phyloP scores from a whole-genome alignment of 2,888 invertebrate species.

The Drosophila quinaria region DNA sequence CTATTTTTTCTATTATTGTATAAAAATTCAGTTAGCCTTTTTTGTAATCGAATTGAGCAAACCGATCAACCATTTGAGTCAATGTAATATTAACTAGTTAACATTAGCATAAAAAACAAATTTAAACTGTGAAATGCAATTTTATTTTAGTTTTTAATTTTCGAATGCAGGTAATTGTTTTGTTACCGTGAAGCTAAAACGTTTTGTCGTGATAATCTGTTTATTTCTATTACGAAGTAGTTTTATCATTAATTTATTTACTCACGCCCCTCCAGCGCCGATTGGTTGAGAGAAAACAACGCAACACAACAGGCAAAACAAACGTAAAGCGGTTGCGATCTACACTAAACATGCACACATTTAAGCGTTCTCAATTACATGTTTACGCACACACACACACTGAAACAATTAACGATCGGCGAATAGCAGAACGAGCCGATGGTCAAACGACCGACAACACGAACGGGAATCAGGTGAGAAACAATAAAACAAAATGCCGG shows the following conservation, averaged over 20 bases:
- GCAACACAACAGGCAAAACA: conserved; percentile 26
- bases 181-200: neutral
- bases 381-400: conserved; percentile 5
- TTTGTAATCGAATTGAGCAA: too few relatives aligned
- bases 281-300: conserved; percentile 51
- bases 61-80: neutral
- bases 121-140: neutral
- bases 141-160: neutral
- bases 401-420: conserved; percentile 60
- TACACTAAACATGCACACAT: conserved; percentile 31
- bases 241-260: neutral
- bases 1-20: neutral
- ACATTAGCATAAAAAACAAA: neutral
- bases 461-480: conserved; percentile 61
- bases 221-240: too few relatives aligned
- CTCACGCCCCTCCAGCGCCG: conserved; percentile 27
- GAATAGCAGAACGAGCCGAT: conserved; percentile 68
- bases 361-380: conserved; percentile 9
- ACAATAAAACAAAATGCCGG: conserved; percentile 61
- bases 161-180: neutral
- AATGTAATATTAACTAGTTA: too few relatives aligned
- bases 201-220: neutral
- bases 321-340: conserved; percentile 34
- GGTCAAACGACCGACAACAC: conserved; percentile 60
- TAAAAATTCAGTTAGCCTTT: too few relatives aligned